phyloP scores from a whole-genome alignment of 2,888 invertebrate genomes.

The Phyto melanocephala region DNA sequence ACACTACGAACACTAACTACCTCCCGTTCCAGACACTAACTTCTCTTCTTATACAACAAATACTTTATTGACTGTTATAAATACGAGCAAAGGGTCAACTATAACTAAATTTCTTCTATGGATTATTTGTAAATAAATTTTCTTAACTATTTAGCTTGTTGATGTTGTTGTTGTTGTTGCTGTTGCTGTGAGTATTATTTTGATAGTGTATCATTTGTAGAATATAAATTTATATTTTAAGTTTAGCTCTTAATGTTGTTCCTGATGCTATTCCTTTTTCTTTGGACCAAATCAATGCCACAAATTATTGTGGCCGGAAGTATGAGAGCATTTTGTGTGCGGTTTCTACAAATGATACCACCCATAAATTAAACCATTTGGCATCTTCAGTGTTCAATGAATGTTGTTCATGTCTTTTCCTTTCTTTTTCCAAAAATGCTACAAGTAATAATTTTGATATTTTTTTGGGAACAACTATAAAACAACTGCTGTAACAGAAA shows the following conservation, averaged over 20 bases:
- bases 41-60: background rate
- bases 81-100: background rate
- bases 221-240: constrained; percentile 57
- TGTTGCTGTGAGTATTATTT: constrained; percentile 17
- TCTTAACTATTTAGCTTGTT: background rate
- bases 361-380: constrained; percentile 59
- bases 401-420: constrained; percentile 31
- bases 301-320: constrained; percentile 64
- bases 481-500: constrained; percentile 28
- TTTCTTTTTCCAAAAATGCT: background rate
- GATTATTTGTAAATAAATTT: constrained; percentile 7
- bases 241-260: constrained; percentile 12
- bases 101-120: constrained; percentile 6
- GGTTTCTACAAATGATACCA: constrained; percentile 55
- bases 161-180: background rate
- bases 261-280: background rate
- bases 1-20: background rate
- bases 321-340: constrained; percentile 56
- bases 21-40: background rate
- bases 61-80: constrained; percentile 18
- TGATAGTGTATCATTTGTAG: constrained; percentile 58
- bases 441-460: constrained; percentile 35
- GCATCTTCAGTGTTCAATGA: constrained; percentile 42
- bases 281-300: constrained; percentile 57
- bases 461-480: background rate